Conservation (phyloP, 2,113 vertebrate genomes). For the Melanostigma gelatinosum region DNA sequence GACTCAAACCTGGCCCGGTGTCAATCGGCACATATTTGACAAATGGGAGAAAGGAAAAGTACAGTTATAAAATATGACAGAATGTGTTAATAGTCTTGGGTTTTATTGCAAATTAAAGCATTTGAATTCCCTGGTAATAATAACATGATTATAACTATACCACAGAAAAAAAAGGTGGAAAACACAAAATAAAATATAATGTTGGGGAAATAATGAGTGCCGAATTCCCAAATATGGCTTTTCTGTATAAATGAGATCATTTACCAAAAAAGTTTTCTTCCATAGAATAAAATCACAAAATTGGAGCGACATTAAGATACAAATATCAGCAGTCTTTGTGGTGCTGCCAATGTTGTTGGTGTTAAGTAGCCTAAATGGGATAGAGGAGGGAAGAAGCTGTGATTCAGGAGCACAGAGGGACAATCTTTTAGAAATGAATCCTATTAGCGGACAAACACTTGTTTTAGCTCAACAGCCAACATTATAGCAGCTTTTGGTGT, state of each 20-base stretch:
- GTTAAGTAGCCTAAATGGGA: conserved; percentile 58
- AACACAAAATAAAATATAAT: background rate
- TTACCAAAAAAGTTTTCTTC: background rate
- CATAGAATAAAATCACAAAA: background rate
- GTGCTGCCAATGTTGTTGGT: conserved; percentile 9
- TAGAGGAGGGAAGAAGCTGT: conserved; percentile 27
- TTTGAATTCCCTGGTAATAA: background rate
- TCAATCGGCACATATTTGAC: background rate
- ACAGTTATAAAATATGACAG: background rate
- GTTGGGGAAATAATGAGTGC: background rate
- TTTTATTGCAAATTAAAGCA: background rate
- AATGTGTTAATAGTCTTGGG: background rate
- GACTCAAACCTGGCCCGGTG: background rate
- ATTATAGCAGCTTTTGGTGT: conserved; percentile 13
- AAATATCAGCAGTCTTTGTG: conserved; percentile 1
- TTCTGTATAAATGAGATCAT: background rate
- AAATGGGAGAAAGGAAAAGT: background rate
- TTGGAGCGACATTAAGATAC: conserved; percentile 3
- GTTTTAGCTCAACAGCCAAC: conserved; percentile 6
- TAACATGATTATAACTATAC: background rate
- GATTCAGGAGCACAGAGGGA: conserved; percentile 39
- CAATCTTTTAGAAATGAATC: conserved; percentile 70
- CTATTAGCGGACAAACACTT: conserved; percentile 63
- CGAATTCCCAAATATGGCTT: background rate
- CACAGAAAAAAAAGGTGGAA: background rate